These are phyloP conservation scores for Octodonta nipae DNA, from an alignment of 2,888 invertebrate genomes.

Conservation along the genomic window DNA sequence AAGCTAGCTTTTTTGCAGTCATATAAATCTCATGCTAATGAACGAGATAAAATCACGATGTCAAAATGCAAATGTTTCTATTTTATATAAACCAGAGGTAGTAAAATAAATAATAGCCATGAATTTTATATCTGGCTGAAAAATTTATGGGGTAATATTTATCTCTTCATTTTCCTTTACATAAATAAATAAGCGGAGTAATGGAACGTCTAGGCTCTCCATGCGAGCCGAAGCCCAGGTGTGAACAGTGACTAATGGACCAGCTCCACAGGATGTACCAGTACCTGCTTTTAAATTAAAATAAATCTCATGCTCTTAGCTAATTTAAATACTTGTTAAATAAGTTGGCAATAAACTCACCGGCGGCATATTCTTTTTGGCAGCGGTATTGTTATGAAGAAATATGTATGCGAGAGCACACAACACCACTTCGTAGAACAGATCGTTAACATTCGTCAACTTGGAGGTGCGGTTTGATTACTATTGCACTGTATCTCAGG, in stretches of 20 bases:
- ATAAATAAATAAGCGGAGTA: slow-evolving; percentile 16
- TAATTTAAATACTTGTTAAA: slow-evolving; percentile 17
- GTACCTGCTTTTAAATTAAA: slow-evolving; percentile 20
- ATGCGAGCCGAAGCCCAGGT: slow-evolving; percentile 16
- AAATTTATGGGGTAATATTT: slow-evolving; percentile 10
- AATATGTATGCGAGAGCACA: no score
- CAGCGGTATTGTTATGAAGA: no score
- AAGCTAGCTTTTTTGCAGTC: no score
- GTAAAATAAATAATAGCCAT: slow-evolving; percentile 11
- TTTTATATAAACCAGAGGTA: slow-evolving; percentile 11
- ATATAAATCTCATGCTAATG: no score
- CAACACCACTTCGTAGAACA: no score
- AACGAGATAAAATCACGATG: slow-evolving; percentile 16
- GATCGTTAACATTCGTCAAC: no score
- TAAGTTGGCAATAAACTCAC: slow-evolving; percentile 1
- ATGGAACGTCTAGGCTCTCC: slow-evolving; percentile 15
- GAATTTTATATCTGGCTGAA: slow-evolving; percentile 9
- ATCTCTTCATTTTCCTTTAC: slow-evolving; percentile 10
- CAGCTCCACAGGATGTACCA: slow-evolving; percentile 19
- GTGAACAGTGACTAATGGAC: slow-evolving; percentile 22
- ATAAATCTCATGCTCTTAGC: slow-evolving; percentile 16
- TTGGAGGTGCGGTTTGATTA: no score
- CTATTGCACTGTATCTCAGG: no score
- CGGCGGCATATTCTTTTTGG: not conserved
- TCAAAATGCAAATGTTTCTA: slow-evolving; percentile 12